These are phyloP conservation scores for Carollia perspicillata DNA, from an alignment of 2,113 vertebrate genomes.

Conservation along the genomic window DNA sequence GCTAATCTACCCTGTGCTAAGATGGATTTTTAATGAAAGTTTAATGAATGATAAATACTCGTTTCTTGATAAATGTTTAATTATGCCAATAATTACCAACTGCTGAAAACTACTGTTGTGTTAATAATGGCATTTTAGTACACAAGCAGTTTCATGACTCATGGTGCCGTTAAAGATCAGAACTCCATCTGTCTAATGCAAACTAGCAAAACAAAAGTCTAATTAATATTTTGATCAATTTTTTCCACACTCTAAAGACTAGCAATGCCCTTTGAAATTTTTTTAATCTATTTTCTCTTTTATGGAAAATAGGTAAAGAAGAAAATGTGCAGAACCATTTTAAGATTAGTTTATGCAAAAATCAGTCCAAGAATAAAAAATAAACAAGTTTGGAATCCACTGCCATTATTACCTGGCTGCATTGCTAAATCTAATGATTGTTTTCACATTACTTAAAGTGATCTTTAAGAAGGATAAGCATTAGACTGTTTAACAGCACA, in stretches of 20 bases:
- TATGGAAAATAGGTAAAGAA: conserved; percentile 24
- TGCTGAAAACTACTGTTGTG: conserved; percentile 91
- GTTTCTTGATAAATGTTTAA: conserved; percentile 91
- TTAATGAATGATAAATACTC: conserved; percentile 91
- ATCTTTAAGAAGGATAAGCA: background rate
- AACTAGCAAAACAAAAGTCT: conserved; percentile 86
- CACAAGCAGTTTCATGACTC: conserved; percentile 86
- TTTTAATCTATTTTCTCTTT: conserved; percentile 55
- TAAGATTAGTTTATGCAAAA: conserved; percentile 24
- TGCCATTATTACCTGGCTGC: background rate
- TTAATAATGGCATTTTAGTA: conserved; percentile 89
- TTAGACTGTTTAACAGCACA: background rate
- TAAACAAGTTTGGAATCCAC: background rate
- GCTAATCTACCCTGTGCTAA: conserved; percentile 84
- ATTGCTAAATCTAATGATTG: background rate
- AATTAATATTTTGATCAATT: conserved; percentile 87
- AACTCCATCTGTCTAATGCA: conserved; percentile 86
- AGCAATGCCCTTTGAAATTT: conserved; percentile 71
- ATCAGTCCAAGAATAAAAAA: background rate
- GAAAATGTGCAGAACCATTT: conserved; percentile 46
- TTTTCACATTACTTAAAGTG: background rate
- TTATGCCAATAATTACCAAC: conserved; percentile 93
- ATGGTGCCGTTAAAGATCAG: conserved; percentile 84
- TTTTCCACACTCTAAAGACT: conserved; percentile 77
- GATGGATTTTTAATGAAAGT: conserved; percentile 90